Evolutionary conservation across 2,888 invertebrate genomes (phyloP).

Genomic region (Tenthredo amoena): DNA sequence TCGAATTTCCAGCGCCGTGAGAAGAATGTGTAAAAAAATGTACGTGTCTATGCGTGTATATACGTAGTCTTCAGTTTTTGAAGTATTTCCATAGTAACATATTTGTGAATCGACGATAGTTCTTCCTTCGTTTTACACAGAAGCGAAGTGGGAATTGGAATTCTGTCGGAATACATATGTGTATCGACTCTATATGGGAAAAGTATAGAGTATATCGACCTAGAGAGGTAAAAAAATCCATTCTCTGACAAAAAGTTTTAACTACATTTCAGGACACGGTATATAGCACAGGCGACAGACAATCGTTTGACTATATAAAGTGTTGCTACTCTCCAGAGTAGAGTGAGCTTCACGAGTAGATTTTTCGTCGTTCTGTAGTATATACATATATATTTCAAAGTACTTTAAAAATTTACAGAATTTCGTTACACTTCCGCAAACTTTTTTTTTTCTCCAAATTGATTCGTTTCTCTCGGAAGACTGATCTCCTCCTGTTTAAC

Average conservation of each 20-base stretch:
- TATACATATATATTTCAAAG: not conserved
- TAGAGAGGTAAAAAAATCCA: not conserved
- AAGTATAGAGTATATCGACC: not conserved
- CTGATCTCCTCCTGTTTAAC: not conserved
- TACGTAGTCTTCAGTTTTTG: not conserved
- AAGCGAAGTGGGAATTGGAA: slow-evolving; percentile 2
- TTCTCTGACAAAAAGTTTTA: not conserved
- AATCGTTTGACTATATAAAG: slow-evolving; percentile 37
- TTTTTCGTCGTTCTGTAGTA: not conserved
- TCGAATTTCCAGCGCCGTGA: too few relatives aligned
- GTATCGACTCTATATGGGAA: not conserved
- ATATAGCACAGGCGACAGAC: slow-evolving; percentile 1
- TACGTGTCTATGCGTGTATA: not conserved
- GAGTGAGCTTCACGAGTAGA: slow-evolving; percentile 39
- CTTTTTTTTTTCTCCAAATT: not conserved
- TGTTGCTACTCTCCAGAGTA: slow-evolving; percentile 15
- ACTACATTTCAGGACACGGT: not conserved
- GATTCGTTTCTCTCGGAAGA: not conserved
- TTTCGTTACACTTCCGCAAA: not conserved
- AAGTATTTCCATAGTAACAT: not conserved
- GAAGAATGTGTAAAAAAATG: not conserved
- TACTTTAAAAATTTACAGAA: slow-evolving; percentile 11
- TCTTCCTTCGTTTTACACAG: not conserved
- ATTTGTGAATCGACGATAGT: not conserved
- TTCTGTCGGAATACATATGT: not conserved